phyloP scores from a whole-genome alignment of 2,888 invertebrate species.

The Sepioteuthis lessoniana region DNA sequence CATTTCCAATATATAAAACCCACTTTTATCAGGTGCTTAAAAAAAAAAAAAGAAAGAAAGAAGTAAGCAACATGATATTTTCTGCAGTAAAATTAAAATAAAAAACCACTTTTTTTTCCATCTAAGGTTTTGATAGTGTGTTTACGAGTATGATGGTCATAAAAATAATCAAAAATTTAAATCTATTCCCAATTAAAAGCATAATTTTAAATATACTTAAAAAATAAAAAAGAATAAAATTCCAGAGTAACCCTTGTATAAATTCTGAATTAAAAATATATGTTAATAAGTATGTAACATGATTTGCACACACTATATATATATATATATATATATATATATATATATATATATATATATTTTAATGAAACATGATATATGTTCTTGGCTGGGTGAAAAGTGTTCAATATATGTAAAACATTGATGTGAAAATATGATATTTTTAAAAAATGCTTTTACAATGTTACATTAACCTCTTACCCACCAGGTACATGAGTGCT shows the following conservation, averaged over 20 bases:
- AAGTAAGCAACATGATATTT: background rate
- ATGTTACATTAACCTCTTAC: too few species aligned
- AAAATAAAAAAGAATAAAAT: background rate
- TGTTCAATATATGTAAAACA: conserved; percentile 1
- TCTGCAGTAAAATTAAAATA: background rate
- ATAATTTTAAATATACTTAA: background rate
- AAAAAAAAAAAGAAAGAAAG: background rate
- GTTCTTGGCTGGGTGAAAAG: background rate
- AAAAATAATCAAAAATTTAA: background rate
- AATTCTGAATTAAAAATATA: background rate
- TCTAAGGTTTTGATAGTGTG: background rate
- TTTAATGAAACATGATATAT: background rate
- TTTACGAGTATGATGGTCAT: background rate
- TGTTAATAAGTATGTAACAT: background rate
- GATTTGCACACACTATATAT: too few species aligned
- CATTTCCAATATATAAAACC: background rate
- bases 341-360: background rate
- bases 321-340: background rate
- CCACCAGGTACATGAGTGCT: too few species aligned
- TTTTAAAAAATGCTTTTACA: background rate
- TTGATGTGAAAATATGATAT: background rate
- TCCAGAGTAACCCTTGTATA: background rate
- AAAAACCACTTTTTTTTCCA: background rate
- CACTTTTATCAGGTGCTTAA: background rate
- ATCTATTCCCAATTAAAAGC: background rate